A percentile compares a stretch with the other conserved stretches of the same genome.
These are phyloP conservation scores for Opisthocomus hoazin DNA, from an alignment of 2,113 vertebrate genomes.

Conservation along the genomic window DNA sequence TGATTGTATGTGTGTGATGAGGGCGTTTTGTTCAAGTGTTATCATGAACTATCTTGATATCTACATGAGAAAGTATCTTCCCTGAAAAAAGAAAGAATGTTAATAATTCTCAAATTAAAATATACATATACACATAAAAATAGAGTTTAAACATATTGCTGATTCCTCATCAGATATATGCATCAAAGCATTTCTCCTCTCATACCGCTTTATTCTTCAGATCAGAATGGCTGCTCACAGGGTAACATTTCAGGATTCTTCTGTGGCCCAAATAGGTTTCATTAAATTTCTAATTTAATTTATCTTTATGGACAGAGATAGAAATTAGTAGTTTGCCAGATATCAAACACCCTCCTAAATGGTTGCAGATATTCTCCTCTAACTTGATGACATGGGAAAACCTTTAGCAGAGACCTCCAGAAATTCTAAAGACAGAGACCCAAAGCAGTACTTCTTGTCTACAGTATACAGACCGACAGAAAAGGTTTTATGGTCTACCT, in stretches of 20 bases:
- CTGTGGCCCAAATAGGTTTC: neutral
- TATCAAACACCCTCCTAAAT: neutral
- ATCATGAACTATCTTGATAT: neutral
- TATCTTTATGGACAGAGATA: neutral
- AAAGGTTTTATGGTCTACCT: neutral
- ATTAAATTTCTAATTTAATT: neutral
- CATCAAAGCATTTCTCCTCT: neutral
- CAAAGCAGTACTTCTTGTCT: neutral
- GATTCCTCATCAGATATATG: too few relatives aligned
- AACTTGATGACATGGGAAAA: neutral
- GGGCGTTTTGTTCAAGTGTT: neutral
- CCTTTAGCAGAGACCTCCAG: neutral
- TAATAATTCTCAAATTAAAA: neutral
- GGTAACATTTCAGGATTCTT: neutral
- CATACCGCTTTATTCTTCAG: neutral
- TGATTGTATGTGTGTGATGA: neutral
- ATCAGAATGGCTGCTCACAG: neutral
- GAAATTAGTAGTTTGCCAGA: neutral
- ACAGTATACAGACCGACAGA: neutral
- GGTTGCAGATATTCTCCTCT: neutral
- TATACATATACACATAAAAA: neutral
- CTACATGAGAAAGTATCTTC: neutral
- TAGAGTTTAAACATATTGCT: neutral
- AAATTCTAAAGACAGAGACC: neutral
- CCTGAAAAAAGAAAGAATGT: neutral